Percentiles rank a stretch among this genome's conserved stretches.
Evolutionary conservation across 2,888 invertebrate genomes (phyloP).

Genomic region (Drosophila mettleri): DNA sequence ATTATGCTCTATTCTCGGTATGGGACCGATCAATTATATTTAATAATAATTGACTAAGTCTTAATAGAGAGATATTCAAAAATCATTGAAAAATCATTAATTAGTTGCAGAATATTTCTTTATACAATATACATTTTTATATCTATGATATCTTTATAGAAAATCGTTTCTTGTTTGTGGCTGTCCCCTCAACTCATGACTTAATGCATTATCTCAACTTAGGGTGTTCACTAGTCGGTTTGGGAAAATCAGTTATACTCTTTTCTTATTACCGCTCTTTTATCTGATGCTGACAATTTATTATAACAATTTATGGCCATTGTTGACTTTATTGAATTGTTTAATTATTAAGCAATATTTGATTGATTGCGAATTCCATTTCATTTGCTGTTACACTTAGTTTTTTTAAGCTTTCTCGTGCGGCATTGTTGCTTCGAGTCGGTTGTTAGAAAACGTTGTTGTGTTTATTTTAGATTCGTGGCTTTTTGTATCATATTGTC

Average conservation of each 20-base stretch:
- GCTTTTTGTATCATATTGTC: slow-evolving; percentile 62
- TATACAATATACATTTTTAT: not conserved
- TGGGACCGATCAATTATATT: not conserved
- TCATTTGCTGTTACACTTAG: slow-evolving; percentile 66
- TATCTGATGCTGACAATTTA: slow-evolving; percentile 60
- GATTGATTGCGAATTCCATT: slow-evolving; percentile 77
- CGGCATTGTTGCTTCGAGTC: slow-evolving; percentile 22
- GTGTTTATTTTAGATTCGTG: slow-evolving; percentile 29
- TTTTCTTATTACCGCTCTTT: slow-evolving; percentile 40
- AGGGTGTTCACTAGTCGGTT: slow-evolving; percentile 34
- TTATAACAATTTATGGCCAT: slow-evolving; percentile 65
- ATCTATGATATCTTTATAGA: not conserved
- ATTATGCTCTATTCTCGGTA: slow-evolving; percentile 16
- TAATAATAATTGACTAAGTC: not conserved
- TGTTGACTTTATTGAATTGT: slow-evolving; percentile 78
- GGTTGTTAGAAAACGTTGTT: slow-evolving; percentile 54
- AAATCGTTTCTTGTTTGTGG: not conserved
- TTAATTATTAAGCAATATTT: slow-evolving; percentile 78
- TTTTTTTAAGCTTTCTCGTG: slow-evolving; percentile 68
- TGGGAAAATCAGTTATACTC: not conserved
- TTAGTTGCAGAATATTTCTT: slow-evolving; percentile 7
- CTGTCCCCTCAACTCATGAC: too few relatives aligned
- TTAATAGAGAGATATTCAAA: not conserved
- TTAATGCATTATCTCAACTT: not conserved
- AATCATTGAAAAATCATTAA: not conserved